These are phyloP conservation scores for Operophtera brumata DNA, from an alignment of 2,888 invertebrate species.

Conservation along the genomic window DNA sequence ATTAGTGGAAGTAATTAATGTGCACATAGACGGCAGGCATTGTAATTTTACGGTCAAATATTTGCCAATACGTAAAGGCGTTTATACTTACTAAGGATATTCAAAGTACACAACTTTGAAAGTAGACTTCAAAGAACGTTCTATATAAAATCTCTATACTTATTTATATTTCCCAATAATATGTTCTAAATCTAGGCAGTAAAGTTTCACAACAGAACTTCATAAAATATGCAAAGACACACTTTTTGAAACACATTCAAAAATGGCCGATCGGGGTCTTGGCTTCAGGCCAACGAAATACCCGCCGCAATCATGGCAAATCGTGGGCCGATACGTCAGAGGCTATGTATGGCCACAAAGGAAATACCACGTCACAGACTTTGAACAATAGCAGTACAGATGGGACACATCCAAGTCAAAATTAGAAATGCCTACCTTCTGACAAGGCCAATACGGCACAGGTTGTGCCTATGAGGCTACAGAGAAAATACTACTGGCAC, in stretches of 20 bases:
- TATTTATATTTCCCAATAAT: no score
- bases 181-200: neutral
- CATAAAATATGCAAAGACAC: conserved; percentile 3
- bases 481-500: no score
- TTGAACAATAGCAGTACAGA: neutral
- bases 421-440: neutral
- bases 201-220: neutral
- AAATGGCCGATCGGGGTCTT: conserved; percentile 20
- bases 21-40: no score
- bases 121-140: no score
- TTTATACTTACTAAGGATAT: no score
- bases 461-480: no score
- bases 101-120: no score
- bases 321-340: conserved; percentile 40
- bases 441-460: no score
- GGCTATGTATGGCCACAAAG: conserved; percentile 24
- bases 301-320: conserved; percentile 32
- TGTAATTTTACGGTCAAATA: no score
- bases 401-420: neutral
- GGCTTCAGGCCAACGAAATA: conserved; percentile 28
- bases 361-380: conserved; percentile 22
- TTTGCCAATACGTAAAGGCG: no score
- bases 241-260: conserved; percentile 20
- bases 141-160: no score
- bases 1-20: no score